A percentile compares a stretch with the other conserved stretches of the same genome.
These are phyloP conservation scores for Prunella fulvescens DNA, from an alignment of 2,113 vertebrate genomes.

Conservation along the genomic window DNA sequence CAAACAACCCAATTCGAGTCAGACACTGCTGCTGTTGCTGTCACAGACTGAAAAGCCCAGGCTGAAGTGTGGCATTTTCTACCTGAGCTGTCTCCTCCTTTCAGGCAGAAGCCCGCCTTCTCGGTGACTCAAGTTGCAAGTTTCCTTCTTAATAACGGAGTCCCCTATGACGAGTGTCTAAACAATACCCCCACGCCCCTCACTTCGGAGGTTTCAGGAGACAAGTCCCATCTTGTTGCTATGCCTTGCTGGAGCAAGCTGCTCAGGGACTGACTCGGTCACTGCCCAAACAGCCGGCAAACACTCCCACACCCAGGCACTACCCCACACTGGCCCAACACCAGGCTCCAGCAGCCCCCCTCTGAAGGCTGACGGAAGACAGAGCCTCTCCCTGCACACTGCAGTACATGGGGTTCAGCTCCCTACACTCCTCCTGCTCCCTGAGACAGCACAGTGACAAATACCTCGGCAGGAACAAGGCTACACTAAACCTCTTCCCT, in stretches of 20 bases:
- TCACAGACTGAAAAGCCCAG: neutral
- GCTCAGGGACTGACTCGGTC: fast-evolving
- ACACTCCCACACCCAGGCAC: neutral
- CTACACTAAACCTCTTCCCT: neutral
- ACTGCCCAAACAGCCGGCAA: neutral
- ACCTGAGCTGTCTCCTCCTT: neutral
- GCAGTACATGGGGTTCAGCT: neutral
- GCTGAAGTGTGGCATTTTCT: neutral
- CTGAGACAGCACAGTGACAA: neutral
- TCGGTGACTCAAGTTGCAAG: neutral
- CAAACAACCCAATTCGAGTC: neutral
- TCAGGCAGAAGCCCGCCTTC: neutral
- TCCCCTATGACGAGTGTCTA: neutral
- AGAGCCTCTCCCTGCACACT: neutral
- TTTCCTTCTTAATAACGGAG: neutral
- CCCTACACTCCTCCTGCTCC: neutral
- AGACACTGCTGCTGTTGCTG: neutral
- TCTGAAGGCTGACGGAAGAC: neutral
- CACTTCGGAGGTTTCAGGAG: neutral
- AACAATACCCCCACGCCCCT: neutral
- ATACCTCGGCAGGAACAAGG: neutral
- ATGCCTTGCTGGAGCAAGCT: neutral
- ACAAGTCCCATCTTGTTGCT: neutral
- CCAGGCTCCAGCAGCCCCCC: fast-evolving
- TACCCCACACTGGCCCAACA: fast-evolving